Base-by-base conservation (phyloP, 2,797 vertebrate species). In the Myiotriccus ornatus region DNA sequence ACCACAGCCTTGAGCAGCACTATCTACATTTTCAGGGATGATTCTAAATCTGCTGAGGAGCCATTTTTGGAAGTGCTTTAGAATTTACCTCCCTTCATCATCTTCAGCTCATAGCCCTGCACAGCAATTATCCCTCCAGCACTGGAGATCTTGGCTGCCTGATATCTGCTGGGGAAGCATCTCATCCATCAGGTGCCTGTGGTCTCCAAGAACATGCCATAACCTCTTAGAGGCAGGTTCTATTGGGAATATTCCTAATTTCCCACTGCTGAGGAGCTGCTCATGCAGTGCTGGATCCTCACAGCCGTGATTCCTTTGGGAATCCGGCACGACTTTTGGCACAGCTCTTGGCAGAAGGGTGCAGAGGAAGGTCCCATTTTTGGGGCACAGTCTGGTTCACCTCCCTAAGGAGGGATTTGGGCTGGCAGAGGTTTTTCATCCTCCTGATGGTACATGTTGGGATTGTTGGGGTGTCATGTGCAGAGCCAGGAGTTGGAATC, bases 351-450 rank as follows among this genome's bases (percentile, higher is more conserved):
- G 55, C 7, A 41, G 41, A 12, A 32, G 5, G 15, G 5, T 4
- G 11, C 12, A 0, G 8, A 68, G 30, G 28, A n/a, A 69, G 7
- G 47, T 41, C 34, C 10, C 30, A 2, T 28, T 1, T n/a, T 84
- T 10, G n/a, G 34, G 39, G 17, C 7, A 50, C 1, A 1, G 0
- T 6, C 34, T 4, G 46, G 17, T 41, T 73, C 14, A 0, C 1
- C 6, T 44, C 28, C 63, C 32, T 78, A 44, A 4, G 0, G 2
- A 57, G 18, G 43, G 34, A 16, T 43, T 5, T 3, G 19, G 30
- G 18, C 28, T 84, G 70, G 56, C 39, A 68, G 46, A 50, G 34
- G 7, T 56, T 84, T 89, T n/a, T 30, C 10, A 6, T 10, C 2
- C 43, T 56, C 7, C 22, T 46, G 44, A 4, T 57, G 50, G 37